phyloP scores from a whole-genome alignment of 2,113 vertebrate genomes.

The Egretta garzetta region DNA sequence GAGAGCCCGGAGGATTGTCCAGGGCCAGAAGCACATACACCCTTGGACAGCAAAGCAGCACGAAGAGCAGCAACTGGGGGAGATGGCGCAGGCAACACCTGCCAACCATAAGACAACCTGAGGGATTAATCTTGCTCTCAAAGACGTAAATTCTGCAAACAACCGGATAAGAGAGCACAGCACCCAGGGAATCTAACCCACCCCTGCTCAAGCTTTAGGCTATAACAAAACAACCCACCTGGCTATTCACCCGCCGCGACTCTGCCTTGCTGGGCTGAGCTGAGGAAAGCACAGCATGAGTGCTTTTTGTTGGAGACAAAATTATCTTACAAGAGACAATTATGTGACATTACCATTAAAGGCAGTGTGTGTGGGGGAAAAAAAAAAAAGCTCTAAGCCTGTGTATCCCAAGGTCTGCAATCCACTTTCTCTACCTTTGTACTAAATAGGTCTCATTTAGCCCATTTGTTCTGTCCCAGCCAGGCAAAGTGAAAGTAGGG shows the following conservation, averaged over 20 bases:
- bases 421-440: not conserved
- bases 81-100: not conserved
- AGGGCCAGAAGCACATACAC: not conserved
- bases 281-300: not conserved
- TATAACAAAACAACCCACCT: not conserved
- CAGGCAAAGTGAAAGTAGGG: constrained; percentile 48
- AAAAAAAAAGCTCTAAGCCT: not conserved
- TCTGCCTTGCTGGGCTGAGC: not conserved
- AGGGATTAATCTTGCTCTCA: not conserved
- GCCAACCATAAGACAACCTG: not conserved
- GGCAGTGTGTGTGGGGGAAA: not conserved
- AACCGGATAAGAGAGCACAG: not conserved
- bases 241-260: fast-evolving
- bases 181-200: not conserved
- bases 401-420: not conserved
- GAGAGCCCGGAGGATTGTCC: not conserved
- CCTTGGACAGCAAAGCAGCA: fast-evolving
- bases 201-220: fast-evolving
- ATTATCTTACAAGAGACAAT: constrained; percentile 30
- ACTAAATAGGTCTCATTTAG: constrained; percentile 50
- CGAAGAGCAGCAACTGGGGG: not conserved
- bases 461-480: constrained; percentile 71
- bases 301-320: not conserved
- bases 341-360: constrained; percentile 36
- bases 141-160: not conserved